A percentile compares a stretch with the other conserved stretches of the same genome.
Evolutionary conservation across 2,888 invertebrate species (phyloP).

Genomic region (Dione vanillae): DNA sequence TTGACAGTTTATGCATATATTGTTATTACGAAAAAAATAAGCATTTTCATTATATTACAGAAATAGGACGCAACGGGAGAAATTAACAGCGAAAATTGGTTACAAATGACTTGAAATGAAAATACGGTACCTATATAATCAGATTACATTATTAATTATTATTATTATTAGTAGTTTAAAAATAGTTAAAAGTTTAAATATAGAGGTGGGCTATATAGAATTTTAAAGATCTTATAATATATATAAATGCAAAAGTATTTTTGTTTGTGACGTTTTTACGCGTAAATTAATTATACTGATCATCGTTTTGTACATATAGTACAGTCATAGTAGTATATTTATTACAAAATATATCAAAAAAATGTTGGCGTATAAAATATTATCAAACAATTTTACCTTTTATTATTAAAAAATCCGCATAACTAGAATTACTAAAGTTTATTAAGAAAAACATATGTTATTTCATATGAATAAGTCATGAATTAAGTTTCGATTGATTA

Average conservation of each 20-base stretch:
- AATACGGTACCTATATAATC: not conserved
- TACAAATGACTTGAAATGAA: not conserved
- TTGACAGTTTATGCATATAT: constrained; percentile 35
- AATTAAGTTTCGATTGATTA: too few relatives aligned
- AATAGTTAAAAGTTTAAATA: constrained; percentile 22
- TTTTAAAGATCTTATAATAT: not conserved
- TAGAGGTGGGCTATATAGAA: constrained; percentile 9
- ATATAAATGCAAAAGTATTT: not conserved
- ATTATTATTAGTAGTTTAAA: constrained; percentile 18
- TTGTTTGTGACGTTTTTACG: too few relatives aligned
- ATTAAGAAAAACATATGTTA: too few relatives aligned
- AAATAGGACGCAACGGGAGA: not conserved
- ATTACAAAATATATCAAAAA: too few relatives aligned
- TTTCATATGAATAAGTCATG: too few relatives aligned
- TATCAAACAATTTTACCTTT: too few relatives aligned
- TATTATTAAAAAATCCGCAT: too few relatives aligned
- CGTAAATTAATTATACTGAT: too few relatives aligned
- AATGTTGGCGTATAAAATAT: too few relatives aligned
- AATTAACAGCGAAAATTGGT: not conserved
- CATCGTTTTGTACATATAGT: too few relatives aligned
- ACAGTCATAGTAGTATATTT: too few relatives aligned
- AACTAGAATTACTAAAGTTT: too few relatives aligned
- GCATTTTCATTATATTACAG: not conserved
- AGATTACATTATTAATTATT: constrained; percentile 14
- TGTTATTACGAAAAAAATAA: not conserved